Base-by-base conservation (phyloP, 2,113 vertebrate genomes). In the Globicephala melas region DNA sequence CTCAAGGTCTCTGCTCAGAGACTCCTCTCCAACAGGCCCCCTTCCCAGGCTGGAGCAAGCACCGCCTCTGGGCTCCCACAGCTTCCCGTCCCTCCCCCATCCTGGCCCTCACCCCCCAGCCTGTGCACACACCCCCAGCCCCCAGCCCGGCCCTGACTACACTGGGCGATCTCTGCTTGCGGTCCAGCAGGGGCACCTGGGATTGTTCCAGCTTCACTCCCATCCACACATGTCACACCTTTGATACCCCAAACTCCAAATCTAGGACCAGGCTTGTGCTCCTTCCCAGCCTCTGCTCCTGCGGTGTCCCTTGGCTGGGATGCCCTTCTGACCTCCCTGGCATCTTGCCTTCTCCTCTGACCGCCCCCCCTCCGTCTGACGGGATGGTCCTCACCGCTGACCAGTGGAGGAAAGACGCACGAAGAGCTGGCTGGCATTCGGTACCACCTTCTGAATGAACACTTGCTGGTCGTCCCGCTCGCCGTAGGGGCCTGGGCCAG, bases 381-480 rank as follows among this genome's bases (percentile, higher is more conserved):
- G 0, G 20, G 10, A 17, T 3, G 36, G 20, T 74, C 81, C 98
- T 97, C 97, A 99, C 99, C 99, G 99, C 97, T 99, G 99, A 0
- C 99, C 99, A 0, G 99, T 99, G 93, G 99, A 99, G 11, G 99
- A 99, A 55, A 99, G 98, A 0, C 99, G 98, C 68, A 99, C 99
- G 5, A 99, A 99, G 65, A 99, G 98, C 89, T 99, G 99, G 74
- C 99, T 99, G 0, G 99, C 99, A 6, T 99, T 99, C 0, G 99
- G 99, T 11, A 99, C 99, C 41, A 99, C 99, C 41, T 99, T 99
- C 98, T 99, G 99, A 89, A 99, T 99, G 90, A 99, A 99, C 0
- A 99, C 99, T 91, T 99, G 99, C 98, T 99, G 99, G 96, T 99
- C 99, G 2, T 99, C 99, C 36, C 99, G 95, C 84, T 99, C 99